A percentile compares a stretch with the other conserved stretches of the same genome.
phyloP scores from a whole-genome alignment of 2,797 vertebrate genomes.

The Chloroceryle amazona region DNA sequence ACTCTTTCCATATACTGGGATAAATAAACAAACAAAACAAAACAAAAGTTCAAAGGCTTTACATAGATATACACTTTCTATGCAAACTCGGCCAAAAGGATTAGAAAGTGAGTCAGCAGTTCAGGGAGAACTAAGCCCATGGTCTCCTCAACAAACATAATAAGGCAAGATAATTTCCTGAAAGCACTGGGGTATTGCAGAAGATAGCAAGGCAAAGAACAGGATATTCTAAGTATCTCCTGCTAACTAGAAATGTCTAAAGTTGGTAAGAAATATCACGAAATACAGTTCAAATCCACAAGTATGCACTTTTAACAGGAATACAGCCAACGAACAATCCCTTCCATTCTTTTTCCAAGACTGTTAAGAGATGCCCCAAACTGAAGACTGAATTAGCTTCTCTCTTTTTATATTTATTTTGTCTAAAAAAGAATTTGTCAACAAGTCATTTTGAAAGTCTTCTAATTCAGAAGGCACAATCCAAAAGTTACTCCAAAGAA shows the following conservation, averaged over 20 bases:
- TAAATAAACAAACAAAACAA: not conserved
- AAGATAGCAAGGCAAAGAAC: not conserved
- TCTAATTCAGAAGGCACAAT: not conserved
- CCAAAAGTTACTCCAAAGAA: not conserved
- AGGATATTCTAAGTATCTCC: not conserved
- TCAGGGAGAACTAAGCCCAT: not conserved
- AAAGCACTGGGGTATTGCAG: not conserved
- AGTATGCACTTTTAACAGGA: not conserved
- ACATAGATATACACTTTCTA: not conserved
- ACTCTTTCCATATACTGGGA: not conserved
- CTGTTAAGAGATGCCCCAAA: not conserved
- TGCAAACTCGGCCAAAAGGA: not conserved
- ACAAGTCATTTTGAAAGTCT: not conserved
- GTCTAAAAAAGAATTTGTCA: not conserved
- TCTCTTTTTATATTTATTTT: not conserved
- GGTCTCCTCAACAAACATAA: not conserved
- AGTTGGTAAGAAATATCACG: not conserved
- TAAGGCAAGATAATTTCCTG: not conserved
- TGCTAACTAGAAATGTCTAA: not conserved
- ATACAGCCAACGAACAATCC: not conserved
- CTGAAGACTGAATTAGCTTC: not conserved
- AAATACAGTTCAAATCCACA: not conserved
- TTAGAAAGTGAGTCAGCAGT: not conserved
- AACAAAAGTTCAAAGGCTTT: not conserved
- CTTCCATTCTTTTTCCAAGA: not conserved